Base-by-base conservation (phyloP, 1,140 invertebrate genomes). In the Drosophila pachea region DNA sequence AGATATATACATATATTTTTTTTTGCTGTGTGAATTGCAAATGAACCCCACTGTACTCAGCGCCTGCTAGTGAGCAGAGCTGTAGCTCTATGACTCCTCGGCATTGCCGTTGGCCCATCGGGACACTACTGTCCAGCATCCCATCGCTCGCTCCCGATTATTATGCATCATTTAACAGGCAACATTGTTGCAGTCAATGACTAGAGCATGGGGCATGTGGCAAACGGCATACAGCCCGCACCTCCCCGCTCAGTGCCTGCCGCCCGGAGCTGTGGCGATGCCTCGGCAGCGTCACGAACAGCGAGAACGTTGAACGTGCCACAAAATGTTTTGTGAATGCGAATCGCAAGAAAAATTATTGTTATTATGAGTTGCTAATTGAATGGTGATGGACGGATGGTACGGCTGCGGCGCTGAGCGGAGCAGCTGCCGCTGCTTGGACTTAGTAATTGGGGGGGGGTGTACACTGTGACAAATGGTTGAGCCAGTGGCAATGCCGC, bases 291-390 rank as follows among this genome's bases (percentile, higher is more conserved):
- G 78, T 83, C 78, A 83, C 78, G 81, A 83, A 83, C 81, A 48
- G 64, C 52, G 65, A 55, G 50, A 73, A 70, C 79, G 65, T 64
- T 65, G 79, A 83, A 84, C 79, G 79, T 83, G 79, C 79, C 76
- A 56, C 79, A 83, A 79, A 83, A 83, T 83, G 79, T 83, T 83
- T 84, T 67, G 68, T 83, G 70, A 84, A 84, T 86, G 81, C 73
- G 76, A 84, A 76, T 86, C 76, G 81, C 70, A 74, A 64, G 67
- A 76, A 78, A 84, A 84, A 86, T 86, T 79, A 84, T 84, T 84
- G 81, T 84, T 84, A 84, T 84, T 84, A 84, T 84, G 79, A 84
- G 79, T 84, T 81, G 79, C 79, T 84, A 84, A 84, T 84, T 84
- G 79, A 84, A 84, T 84, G 76, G 81, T 84, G 73, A 79, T 84